These are phyloP conservation scores for Eupithecia inturbata DNA, from an alignment of 2,888 invertebrate species.

Conservation along the genomic window DNA sequence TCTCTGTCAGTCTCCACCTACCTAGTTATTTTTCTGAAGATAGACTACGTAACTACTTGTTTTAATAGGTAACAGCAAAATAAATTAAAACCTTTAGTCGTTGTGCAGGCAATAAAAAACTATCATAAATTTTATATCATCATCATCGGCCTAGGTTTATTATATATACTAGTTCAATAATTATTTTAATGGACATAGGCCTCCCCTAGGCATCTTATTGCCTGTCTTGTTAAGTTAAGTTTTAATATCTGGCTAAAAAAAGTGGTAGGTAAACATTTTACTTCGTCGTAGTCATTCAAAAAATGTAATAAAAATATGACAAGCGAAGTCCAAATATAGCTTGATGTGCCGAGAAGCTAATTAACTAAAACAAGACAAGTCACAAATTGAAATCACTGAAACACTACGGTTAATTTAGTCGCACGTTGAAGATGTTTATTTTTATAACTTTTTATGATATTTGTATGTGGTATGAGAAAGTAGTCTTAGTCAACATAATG, in stretches of 20 bases:
- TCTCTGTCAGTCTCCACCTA: neutral
- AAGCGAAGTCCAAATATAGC: constrained; percentile 42
- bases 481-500: neutral
- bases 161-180: neutral
- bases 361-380: constrained; percentile 71
- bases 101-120: neutral
- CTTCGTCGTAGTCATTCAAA: neutral
- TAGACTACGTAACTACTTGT: neutral
- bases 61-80: neutral
- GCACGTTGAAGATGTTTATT: constrained; percentile 53
- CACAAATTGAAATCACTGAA: constrained; percentile 67
- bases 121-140: neutral
- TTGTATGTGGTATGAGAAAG: neutral
- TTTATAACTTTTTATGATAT: neutral
- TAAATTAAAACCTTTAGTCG: neutral
- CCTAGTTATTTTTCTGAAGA: neutral
- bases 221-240: neutral
- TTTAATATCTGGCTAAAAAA: neutral
- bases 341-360: constrained; percentile 59
- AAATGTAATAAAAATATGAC: constrained; percentile 21
- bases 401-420: constrained; percentile 64
- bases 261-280: no score
- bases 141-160: no score
- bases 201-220: neutral
- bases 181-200: neutral